A percentile compares a stretch with the other conserved stretches of the same genome.
These are phyloP conservation scores for Seriola rivoliana DNA, from an alignment of 2,113 vertebrate genomes.

Conservation along the genomic window DNA sequence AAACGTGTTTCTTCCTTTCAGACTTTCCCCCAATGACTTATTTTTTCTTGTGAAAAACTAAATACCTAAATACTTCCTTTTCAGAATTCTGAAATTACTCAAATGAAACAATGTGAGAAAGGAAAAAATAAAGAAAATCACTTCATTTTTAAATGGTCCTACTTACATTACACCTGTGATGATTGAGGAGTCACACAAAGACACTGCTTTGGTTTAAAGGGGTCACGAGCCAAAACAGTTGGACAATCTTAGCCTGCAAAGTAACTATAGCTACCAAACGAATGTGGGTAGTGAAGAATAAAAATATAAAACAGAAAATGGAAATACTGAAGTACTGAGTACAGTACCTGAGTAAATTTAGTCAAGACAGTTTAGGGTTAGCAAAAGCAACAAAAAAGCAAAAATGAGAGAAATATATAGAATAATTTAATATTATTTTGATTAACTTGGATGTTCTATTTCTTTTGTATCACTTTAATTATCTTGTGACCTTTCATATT, in stretches of 20 bases:
- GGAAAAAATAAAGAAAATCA: neutral
- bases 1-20: neutral
- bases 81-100: neutral
- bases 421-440: neutral
- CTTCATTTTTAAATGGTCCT: neutral
- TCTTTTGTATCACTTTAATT: neutral
- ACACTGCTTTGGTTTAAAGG: too few species aligned
- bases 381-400: neutral
- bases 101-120: neutral
- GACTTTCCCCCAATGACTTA: neutral
- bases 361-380: too few species aligned
- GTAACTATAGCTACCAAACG: neutral
- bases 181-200: too few species aligned
- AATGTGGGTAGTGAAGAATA: neutral
- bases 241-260: neutral
- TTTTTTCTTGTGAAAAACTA: slow-evolving; percentile 2
- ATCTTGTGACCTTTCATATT: neutral
- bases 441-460: neutral
- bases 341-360: neutral
- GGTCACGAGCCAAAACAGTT: too few species aligned
- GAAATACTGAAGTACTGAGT: neutral
- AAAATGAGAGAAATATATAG: neutral
- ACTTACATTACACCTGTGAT: too few species aligned
- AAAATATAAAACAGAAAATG: neutral
- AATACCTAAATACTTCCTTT: neutral